Evolutionary conservation across 1,140 invertebrate species (phyloP).

Genomic region (Carposina sasakii): DNA sequence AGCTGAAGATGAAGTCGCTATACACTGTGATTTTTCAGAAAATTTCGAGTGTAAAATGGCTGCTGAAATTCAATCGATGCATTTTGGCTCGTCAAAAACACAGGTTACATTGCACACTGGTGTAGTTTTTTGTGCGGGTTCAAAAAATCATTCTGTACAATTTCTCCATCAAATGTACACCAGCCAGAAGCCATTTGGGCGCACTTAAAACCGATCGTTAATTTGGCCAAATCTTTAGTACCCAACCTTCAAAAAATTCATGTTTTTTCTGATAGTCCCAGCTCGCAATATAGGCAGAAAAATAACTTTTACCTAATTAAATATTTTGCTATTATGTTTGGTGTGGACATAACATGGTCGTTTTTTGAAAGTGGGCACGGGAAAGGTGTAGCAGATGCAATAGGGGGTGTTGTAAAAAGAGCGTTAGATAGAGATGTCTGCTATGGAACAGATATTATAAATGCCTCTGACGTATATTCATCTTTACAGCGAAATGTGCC

Average conservation of each 20-base stretch:
- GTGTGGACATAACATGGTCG: not conserved
- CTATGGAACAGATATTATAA: slow-evolving; percentile 2
- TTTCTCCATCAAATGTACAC: slow-evolving; percentile 8
- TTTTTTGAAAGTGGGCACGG: slow-evolving; percentile 11
- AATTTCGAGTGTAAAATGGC: slow-evolving; percentile 15
- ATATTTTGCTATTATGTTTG: not conserved
- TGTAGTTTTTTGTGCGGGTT: slow-evolving; percentile 10
- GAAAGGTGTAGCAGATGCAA: slow-evolving; percentile 7
- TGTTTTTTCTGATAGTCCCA: slow-evolving; percentile 16
- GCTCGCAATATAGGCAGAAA: slow-evolving; percentile 16
- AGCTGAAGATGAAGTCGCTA: slow-evolving; percentile 6
- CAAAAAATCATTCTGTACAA: slow-evolving; percentile 11
- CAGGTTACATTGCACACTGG: slow-evolving; percentile 18
- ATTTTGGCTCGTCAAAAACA: slow-evolving; percentile 20
- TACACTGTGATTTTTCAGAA: slow-evolving; percentile 22
- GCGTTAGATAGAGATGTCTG: slow-evolving; percentile 4
- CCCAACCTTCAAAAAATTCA: slow-evolving; percentile 6
- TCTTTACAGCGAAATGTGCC: too few relatives aligned
- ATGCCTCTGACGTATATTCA: too few relatives aligned
- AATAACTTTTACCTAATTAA: slow-evolving; percentile 12
- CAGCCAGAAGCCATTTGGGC: slow-evolving; percentile 16
- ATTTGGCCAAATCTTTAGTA: slow-evolving; percentile 4
- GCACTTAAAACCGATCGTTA: slow-evolving; percentile 12
- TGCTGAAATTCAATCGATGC: slow-evolving; percentile 17
- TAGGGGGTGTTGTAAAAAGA: slow-evolving; percentile 10